phyloP scores from a whole-genome alignment of 2,113 vertebrate genomes.

The Alouatta palliata region DNA sequence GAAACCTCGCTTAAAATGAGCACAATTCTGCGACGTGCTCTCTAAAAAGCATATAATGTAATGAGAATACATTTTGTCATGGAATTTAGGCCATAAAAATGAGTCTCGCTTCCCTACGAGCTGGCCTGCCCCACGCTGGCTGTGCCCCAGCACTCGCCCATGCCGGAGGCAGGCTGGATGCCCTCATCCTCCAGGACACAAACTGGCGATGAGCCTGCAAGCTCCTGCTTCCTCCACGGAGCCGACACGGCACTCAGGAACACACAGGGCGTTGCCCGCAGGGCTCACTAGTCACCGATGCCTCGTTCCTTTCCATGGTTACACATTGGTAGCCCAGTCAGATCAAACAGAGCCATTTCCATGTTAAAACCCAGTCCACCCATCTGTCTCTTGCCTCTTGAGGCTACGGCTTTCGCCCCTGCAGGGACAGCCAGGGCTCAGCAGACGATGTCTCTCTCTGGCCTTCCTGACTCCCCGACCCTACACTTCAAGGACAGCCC shows the following conservation, averaged over 20 bases:
- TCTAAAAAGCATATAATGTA: neutral
- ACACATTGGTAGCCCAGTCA: neutral
- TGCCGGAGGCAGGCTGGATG: neutral
- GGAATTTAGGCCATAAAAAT: neutral
- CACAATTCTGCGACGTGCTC: neutral
- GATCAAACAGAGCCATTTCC: neutral
- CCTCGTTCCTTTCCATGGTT: neutral
- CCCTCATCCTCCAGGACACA: neutral
- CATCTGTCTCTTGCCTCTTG: neutral
- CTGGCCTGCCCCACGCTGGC: neutral
- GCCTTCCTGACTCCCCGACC: neutral
- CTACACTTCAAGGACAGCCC: too few species aligned
- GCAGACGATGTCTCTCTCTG: neutral
- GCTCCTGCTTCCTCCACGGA: neutral
- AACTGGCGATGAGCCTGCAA: neutral
- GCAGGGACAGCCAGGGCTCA: neutral
- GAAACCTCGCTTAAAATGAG: neutral
- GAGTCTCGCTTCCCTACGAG: neutral
- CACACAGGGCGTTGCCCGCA: neutral
- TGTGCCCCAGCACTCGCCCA: too few species aligned
- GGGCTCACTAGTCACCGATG: neutral
- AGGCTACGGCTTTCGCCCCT: neutral
- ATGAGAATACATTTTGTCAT: neutral
- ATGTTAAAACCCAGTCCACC: neutral
- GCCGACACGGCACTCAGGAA: neutral